A percentile compares a stretch with the other conserved stretches of the same genome.
phyloP scores from a whole-genome alignment of 1,140 invertebrate species.

The Stegodyphus mimosarum region DNA sequence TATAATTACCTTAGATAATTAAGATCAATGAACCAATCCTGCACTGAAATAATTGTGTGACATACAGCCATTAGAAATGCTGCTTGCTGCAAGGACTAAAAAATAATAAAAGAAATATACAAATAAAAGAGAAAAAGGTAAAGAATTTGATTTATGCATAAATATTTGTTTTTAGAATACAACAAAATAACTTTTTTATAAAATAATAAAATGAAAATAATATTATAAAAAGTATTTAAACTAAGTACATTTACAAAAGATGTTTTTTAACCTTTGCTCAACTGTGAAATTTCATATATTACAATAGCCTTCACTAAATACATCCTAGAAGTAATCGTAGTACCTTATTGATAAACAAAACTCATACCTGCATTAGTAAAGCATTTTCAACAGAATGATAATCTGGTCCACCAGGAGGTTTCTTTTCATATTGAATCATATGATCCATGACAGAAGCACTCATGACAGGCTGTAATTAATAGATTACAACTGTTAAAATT shows the following conservation, averaged over 20 bases:
- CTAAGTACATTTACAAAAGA: too few species aligned
- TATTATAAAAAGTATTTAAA: too few species aligned
- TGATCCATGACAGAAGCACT: conserved; percentile 76
- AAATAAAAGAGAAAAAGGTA: background rate
- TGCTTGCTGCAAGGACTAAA: conserved; percentile 79
- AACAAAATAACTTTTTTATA: background rate
- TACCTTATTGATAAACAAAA: too few species aligned
- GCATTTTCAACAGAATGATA: conserved; percentile 75
- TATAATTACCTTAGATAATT: conserved; percentile 75
- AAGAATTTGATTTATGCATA: conserved; percentile 7
- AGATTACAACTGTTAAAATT: too few species aligned
- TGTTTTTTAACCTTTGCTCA: too few species aligned
- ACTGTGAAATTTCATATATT: too few species aligned
- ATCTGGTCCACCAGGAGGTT: conserved; percentile 72
- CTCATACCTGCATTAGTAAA: conserved; percentile 73
- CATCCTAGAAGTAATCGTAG: too few species aligned
- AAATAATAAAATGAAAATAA: background rate
- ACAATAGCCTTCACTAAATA: too few species aligned
- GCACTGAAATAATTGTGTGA: conserved; percentile 85
- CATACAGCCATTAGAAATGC: conserved; percentile 89
- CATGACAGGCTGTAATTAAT: conserved; percentile 70
- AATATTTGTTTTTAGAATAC: background rate
- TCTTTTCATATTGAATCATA: conserved; percentile 67
- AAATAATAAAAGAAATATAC: conserved; percentile 14
- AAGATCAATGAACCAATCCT: conserved; percentile 87